These are phyloP conservation scores for Brachypodius melanocephalos DNA, from an alignment of 2,113 vertebrate genomes.

Conservation along the genomic window DNA sequence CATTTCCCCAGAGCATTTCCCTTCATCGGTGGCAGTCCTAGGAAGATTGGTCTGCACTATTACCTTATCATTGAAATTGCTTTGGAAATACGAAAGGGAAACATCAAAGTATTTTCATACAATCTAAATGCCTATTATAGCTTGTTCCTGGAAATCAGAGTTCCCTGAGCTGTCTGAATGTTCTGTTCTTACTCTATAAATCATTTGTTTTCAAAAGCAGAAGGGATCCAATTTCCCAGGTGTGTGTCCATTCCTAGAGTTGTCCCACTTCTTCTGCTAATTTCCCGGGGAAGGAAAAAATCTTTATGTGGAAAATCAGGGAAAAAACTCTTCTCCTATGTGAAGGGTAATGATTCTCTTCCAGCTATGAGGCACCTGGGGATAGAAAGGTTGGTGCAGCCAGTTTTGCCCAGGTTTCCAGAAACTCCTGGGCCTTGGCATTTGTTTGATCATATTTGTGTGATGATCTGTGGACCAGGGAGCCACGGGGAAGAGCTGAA, in stretches of 20 bases:
- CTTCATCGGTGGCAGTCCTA: not conserved
- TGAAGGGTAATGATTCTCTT: not conserved
- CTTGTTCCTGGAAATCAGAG: not conserved
- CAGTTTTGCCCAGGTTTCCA: not conserved
- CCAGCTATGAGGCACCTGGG: not conserved
- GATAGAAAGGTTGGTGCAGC: not conserved
- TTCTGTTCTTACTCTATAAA: not conserved
- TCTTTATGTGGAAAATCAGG: not conserved
- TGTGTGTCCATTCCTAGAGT: not conserved
- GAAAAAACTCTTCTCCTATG: not conserved
- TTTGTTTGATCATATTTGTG: not conserved
- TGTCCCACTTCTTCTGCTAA: not conserved
- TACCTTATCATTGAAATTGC: not conserved
- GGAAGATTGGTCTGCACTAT: not conserved
- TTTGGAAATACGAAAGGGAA: not conserved
- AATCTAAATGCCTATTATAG: not conserved
- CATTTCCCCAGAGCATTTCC: not conserved
- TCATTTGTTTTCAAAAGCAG: not conserved
- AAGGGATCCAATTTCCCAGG: not conserved
- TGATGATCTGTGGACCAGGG: not conserved
- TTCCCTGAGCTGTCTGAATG: not conserved
- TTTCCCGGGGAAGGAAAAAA: not conserved
- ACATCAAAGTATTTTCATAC: not conserved
- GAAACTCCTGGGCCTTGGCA: not conserved
- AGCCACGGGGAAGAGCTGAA: not conserved